Conservation (phyloP, 2,797 vertebrate species). For the Poecilia wingei region DNA sequence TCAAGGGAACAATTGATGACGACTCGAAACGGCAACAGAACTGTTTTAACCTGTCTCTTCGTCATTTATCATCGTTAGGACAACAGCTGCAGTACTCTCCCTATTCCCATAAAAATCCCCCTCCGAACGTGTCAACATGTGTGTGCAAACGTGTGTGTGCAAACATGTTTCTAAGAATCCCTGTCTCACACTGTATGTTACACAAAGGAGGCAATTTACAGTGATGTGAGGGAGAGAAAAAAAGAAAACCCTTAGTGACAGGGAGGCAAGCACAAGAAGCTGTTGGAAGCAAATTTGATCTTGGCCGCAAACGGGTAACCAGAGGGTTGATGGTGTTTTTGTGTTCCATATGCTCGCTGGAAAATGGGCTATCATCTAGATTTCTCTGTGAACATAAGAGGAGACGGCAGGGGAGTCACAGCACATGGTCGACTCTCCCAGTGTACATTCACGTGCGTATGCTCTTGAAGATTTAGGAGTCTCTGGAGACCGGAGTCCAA, state of each 20-base stretch:
- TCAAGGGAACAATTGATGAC: constrained; percentile 64
- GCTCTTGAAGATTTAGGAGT: constrained; percentile 23
- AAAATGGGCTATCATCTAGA: constrained; percentile 48
- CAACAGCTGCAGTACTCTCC: constrained; percentile 62
- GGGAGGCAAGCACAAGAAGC: constrained; percentile 35
- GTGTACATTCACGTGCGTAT: constrained; percentile 22
- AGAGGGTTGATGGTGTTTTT: constrained; percentile 44
- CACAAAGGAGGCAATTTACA: constrained; percentile 49
- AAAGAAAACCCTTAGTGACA: constrained; percentile 30
- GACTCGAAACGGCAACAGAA: constrained; percentile 56
- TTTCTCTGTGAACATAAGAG: constrained; percentile 36
- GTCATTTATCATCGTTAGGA: constrained; percentile 67
- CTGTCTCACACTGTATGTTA: constrained; percentile 39
- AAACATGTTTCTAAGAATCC: constrained; percentile 26
- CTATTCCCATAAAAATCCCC: constrained; percentile 48
- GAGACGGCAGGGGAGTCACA: constrained; percentile 31
- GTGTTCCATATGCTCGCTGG: constrained; percentile 57
- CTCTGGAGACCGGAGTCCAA: constrained; percentile 37
- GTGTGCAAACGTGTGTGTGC: constrained; percentile 15
- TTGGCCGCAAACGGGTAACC: constrained; percentile 37
- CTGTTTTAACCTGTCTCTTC: constrained; percentile 57
- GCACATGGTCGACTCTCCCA: constrained; percentile 4
- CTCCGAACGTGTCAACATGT: constrained; percentile 37
- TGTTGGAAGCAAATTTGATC: constrained; percentile 49
- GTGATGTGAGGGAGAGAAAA: constrained; percentile 35